A percentile compares a stretch with the other conserved stretches of the same genome.
Conservation (phyloP, 2,113 vertebrate species). For the Colossoma macropomum region DNA sequence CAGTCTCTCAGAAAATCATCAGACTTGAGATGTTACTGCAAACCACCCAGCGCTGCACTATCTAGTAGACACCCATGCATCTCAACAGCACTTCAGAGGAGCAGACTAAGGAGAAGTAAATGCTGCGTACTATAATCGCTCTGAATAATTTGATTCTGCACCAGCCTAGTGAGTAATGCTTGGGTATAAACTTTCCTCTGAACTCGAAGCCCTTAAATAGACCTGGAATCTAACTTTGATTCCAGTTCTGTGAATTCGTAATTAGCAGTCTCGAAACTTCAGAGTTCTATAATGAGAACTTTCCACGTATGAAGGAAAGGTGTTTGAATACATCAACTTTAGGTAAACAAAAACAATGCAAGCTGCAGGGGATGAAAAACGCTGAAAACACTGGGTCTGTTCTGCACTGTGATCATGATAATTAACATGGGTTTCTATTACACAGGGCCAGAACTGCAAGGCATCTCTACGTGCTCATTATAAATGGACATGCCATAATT, state of each 20-base stretch:
- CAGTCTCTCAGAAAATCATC: neutral
- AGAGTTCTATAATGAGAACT: slow-evolving; percentile 63
- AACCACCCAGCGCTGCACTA: neutral
- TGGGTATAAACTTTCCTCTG: slow-evolving; percentile 59
- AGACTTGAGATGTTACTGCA: neutral
- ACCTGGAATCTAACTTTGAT: slow-evolving; percentile 54
- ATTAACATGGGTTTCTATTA: slow-evolving; percentile 56
- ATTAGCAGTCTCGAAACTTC: slow-evolving; percentile 48
- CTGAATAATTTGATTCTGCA: neutral
- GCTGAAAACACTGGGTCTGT: slow-evolving; percentile 55
- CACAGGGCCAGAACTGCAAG: slow-evolving; percentile 37
- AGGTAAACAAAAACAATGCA: slow-evolving; percentile 47
- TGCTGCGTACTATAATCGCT: neutral
- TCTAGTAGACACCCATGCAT: neutral
- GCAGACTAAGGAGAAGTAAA: slow-evolving; percentile 9
- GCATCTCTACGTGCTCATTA: slow-evolving; percentile 23
- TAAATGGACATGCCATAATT: slow-evolving; percentile 47
- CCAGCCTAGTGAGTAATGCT: neutral
- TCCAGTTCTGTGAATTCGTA: slow-evolving; percentile 55
- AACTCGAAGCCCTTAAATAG: slow-evolving; percentile 58
- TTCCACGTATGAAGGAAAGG: slow-evolving; percentile 45
- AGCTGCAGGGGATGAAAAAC: slow-evolving; percentile 8
- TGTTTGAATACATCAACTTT: slow-evolving; percentile 15
- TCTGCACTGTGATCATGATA: slow-evolving; percentile 56
- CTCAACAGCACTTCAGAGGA: neutral